Evolutionary conservation across 2,888 invertebrate species (phyloP), one percentile per base, ranked within the genome.

Genomic region (Stramonita haemastoma): DNA sequence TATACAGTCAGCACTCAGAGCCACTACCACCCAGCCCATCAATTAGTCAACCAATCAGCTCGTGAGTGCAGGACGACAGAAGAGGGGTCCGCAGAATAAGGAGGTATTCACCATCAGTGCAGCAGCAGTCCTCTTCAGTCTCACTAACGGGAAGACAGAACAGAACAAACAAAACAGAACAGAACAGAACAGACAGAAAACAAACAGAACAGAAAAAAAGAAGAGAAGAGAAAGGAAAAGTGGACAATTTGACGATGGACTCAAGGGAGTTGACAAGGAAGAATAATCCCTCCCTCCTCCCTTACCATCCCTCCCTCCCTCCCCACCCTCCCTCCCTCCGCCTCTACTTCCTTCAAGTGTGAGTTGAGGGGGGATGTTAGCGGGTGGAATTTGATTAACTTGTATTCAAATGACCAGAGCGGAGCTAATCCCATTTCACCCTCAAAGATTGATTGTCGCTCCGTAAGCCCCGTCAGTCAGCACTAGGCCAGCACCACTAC

Each of bases 371-470:
- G 87, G 77, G 90, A 89, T 83, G 89, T 90, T 91, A 90, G 90
- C 90, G 13, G 89, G 73, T 83, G 79, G 81, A 90, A 92, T 92
- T 91, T 92, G 91, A 92, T 92, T 92, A 92, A 91, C 90, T 88
- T 90, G 86, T 89, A 89, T 91, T 92, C 91, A 92, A 92, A 92
- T 91, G 92, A 92, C 90, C 90, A 83, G 90, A 34, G 87, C 87
- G 29, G 36, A 86, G 79, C 90, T 90, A 92, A 92, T 92, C 91
- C 91, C 90, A 91, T 92, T 92, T 90, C 85, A 89, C 89, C 89
- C 89, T 85, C 46, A 46, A 89, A 89, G 89, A 89, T 89, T 83
- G 89, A 89, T 89, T 83, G 86, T 60, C 60, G 89, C 85, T 84
- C 85, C 5, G 70, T 34, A 36, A 73, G 85, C 32, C 32, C 19